phyloP scores from a whole-genome alignment of 1,140 invertebrate genomes.

The Meteorus sp. region DNA sequence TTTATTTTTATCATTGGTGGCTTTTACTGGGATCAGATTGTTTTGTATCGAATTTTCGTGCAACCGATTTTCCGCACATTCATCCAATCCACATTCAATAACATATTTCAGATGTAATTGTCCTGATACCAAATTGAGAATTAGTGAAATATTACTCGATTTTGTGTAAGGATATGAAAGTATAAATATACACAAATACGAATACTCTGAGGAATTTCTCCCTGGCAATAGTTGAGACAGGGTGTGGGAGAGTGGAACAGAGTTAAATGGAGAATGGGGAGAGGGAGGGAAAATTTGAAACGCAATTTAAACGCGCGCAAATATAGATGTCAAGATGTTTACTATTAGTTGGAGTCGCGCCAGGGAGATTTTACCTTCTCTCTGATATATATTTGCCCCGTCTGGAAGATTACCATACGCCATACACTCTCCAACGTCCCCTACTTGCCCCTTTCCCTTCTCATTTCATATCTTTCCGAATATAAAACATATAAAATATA shows the following conservation, averaged over 20 bases:
- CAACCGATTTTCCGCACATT: too few species aligned
- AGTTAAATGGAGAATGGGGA: slow-evolving; percentile 25
- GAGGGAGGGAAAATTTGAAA: slow-evolving; percentile 38
- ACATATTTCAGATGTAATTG: too few species aligned
- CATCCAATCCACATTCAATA: too few species aligned
- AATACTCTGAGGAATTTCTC: neutral
- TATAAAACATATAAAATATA: too few species aligned
- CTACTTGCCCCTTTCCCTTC: slow-evolving; percentile 10
- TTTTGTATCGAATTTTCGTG: too few species aligned
- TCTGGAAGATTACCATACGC: neutral
- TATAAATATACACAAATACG: too few species aligned
- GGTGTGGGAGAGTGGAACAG: neutral
- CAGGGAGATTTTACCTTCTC: too few species aligned
- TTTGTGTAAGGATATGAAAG: too few species aligned
- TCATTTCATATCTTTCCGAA: slow-evolving; percentile 5
- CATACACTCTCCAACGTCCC: slow-evolving; percentile 31
- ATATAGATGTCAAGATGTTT: slow-evolving; percentile 55
- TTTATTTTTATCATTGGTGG: neutral
- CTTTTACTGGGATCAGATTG: too few species aligned
- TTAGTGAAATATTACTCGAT: too few species aligned
- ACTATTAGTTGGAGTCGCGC: slow-evolving; percentile 45
- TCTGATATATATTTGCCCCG: too few species aligned
- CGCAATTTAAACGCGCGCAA: slow-evolving; percentile 47
- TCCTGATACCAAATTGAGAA: too few species aligned
- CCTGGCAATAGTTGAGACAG: neutral